phyloP scores from a whole-genome alignment of 2,888 invertebrate species.

The Pedicia rivosa region DNA sequence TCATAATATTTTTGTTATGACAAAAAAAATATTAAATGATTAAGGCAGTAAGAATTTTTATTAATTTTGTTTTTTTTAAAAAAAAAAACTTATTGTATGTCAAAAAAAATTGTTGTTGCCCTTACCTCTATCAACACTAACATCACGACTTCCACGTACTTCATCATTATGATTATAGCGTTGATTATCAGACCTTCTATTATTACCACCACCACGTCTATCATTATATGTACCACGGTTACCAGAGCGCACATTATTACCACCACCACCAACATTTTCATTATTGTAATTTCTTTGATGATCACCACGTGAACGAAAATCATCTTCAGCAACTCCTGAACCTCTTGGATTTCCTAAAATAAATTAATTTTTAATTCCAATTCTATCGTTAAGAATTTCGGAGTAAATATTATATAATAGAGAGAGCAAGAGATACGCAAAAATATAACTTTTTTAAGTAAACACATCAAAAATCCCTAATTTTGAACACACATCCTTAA shows the following conservation, averaged over 20 bases:
- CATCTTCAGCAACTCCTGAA: constrained; percentile 26
- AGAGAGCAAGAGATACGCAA: not conserved
- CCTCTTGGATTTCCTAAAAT: constrained; percentile 16
- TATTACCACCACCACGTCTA: constrained; percentile 21
- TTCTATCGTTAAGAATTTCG: not conserved
- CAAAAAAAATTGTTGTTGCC: not conserved
- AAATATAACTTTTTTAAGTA: not conserved
- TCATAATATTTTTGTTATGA: too few relatives aligned
- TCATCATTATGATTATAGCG: not conserved
- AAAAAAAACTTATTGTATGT: too few relatives aligned
- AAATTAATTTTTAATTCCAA: not conserved
- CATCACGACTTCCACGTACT: constrained; percentile 22
- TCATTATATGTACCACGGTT: constrained; percentile 20
- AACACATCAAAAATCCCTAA: not conserved
- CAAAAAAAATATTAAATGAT: too few relatives aligned
- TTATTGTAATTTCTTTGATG: constrained; percentile 24
- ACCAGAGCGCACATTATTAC: too few relatives aligned
- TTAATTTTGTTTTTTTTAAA: too few relatives aligned
- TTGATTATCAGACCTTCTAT: constrained; percentile 3
- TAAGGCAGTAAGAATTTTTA: too few relatives aligned
- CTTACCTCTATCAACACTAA: constrained; percentile 29
- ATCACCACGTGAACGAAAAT: constrained; percentile 28
- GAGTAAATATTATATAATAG: not conserved
- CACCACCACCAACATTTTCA: constrained; percentile 19
- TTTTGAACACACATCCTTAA: too few relatives aligned